Evolutionary conservation across 2,113 vertebrate species (phyloP).

Genomic region (Loxodonta africana): DNA sequence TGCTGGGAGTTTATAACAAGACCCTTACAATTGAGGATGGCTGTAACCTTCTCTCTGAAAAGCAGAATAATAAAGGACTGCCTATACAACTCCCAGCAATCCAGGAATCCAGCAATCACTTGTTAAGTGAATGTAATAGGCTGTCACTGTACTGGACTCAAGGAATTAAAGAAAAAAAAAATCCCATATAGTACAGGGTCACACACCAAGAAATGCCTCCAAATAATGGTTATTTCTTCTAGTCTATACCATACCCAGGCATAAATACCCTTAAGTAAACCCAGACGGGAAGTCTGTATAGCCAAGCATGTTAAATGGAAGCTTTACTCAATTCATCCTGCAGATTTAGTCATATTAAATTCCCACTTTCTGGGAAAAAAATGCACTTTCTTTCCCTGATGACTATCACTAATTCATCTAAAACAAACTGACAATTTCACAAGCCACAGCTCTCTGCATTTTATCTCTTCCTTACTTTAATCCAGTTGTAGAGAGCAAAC

Average conservation of each 20-base stretch:
- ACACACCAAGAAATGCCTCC: background rate
- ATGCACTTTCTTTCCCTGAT: background rate
- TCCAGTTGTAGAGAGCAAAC: background rate
- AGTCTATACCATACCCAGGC: background rate
- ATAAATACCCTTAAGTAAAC: background rate
- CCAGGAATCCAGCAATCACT: background rate
- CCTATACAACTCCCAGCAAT: background rate
- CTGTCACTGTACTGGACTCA: background rate
- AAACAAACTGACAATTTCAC: background rate
- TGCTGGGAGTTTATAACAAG: background rate
- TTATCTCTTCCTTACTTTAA: background rate
- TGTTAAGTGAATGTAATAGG: background rate
- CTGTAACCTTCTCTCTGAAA: background rate
- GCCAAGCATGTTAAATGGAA: background rate
- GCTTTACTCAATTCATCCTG: background rate
- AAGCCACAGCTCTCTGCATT: background rate
- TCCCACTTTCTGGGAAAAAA: background rate
- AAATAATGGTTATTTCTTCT: background rate
- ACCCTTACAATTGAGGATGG: background rate
- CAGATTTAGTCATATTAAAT: background rate
- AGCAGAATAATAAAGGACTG: background rate
- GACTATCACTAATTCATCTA: background rate
- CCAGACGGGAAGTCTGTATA: background rate
- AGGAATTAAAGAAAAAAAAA: background rate
- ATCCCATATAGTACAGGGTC: background rate